phyloP scores from a whole-genome alignment of 2,888 invertebrate species.

The Conchocele bisecta region DNA sequence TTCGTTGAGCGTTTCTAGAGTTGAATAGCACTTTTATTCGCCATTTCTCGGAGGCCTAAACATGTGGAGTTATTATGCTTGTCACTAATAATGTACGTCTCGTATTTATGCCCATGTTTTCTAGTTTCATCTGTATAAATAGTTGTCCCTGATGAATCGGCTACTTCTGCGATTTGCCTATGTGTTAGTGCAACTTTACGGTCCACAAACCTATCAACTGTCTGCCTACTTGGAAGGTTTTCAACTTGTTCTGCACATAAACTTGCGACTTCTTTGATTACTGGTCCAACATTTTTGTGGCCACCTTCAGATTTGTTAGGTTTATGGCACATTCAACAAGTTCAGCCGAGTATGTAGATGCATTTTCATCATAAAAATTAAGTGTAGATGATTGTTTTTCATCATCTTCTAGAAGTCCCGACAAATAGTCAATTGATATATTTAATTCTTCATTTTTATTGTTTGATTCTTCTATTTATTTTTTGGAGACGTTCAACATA shows the following conservation, averaged over 20 bases:
- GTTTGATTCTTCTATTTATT: too few relatives aligned
- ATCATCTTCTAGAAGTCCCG: too few relatives aligned
- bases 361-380: too few relatives aligned
- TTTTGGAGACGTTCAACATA: too few relatives aligned
- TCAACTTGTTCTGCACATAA: conserved; percentile 34
- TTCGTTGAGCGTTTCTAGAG: too few relatives aligned
- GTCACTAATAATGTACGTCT: conserved; percentile 46
- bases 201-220: conserved; percentile 38
- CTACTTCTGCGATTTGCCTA: conserved; percentile 20
- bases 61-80: conserved; percentile 20
- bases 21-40: too few relatives aligned
- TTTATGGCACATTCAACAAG: conserved; percentile 39
- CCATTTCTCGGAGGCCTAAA: too few relatives aligned
- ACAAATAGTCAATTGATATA: too few relatives aligned
- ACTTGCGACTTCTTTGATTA: conserved; percentile 34
- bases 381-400: too few relatives aligned
- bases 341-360: conserved; percentile 23
- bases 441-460: too few relatives aligned
- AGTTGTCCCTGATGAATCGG: conserved; percentile 10
- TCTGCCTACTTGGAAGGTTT: conserved; percentile 26
- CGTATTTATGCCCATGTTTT: conserved; percentile 43
- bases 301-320: conserved; percentile 36
- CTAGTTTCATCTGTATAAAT: conserved; percentile 52
- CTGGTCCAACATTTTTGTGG: conserved; percentile 35
- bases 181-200: conserved; percentile 29